Conservation (phyloP, 1,140 invertebrate genomes). For the Euwallacea fornicatus region DNA sequence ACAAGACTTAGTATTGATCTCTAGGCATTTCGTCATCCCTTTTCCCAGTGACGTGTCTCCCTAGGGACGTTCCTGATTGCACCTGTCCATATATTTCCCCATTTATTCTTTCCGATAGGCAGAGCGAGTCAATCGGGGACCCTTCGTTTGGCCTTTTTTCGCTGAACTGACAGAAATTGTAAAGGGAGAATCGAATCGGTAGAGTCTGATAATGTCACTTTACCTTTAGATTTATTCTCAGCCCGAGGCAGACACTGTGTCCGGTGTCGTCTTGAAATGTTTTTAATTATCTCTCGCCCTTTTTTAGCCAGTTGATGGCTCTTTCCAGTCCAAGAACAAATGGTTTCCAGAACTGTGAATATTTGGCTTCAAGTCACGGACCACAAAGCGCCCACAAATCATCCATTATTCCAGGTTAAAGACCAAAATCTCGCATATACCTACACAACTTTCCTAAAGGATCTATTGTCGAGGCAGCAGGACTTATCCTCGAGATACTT, state of each 20-base stretch:
- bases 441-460: slow-evolving; percentile 45
- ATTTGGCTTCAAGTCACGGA: slow-evolving; percentile 12
- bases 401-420: slow-evolving; percentile 51
- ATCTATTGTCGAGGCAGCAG: slow-evolving; percentile 47
- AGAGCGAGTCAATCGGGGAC: slow-evolving; percentile 34
- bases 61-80: slow-evolving; percentile 48
- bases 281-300: slow-evolving; percentile 32
- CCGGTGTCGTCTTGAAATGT: slow-evolving; percentile 32
- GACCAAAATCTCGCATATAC: slow-evolving; percentile 49
- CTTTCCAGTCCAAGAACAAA: not conserved
- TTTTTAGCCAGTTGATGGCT: not conserved
- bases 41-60: slow-evolving; percentile 49
- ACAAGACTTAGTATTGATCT: slow-evolving; percentile 41
- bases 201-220: slow-evolving; percentile 49
- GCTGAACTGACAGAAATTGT: slow-evolving; percentile 48
- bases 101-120: slow-evolving; percentile 43
- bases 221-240: slow-evolving; percentile 51
- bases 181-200: slow-evolving; percentile 46
- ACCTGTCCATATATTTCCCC: slow-evolving; percentile 51
- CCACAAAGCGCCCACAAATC: slow-evolving; percentile 28
- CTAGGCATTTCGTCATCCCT: slow-evolving; percentile 40
- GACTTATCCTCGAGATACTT: slow-evolving; percentile 48
- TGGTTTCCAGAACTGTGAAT: not conserved
- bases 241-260: slow-evolving; percentile 37
- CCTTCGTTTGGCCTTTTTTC: slow-evolving; percentile 44